A percentile compares a stretch with the other conserved stretches of the same genome.
These are phyloP conservation scores for Aplocera efformata DNA, from an alignment of 2,888 invertebrate genomes.

Conservation along the genomic window DNA sequence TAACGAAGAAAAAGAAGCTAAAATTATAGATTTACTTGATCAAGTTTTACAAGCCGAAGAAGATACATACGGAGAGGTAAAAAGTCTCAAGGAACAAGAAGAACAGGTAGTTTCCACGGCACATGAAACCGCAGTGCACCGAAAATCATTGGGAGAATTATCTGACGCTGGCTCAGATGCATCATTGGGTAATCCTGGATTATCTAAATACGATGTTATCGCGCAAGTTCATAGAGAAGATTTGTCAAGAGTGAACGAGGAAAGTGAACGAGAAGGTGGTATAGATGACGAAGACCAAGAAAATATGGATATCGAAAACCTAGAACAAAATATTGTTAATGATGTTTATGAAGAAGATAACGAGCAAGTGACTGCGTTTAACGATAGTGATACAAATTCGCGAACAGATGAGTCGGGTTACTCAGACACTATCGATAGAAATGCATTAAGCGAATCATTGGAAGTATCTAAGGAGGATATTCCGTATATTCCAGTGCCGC, in stretches of 20 bases:
- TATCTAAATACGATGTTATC: constrained; percentile 79
- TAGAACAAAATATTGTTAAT: neutral
- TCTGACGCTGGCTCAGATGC: constrained; percentile 71
- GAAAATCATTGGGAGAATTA: constrained; percentile 63
- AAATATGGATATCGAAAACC: too few relatives aligned
- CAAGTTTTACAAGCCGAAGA: constrained; percentile 75
- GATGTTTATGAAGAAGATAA: constrained; percentile 30
- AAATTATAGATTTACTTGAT: constrained; percentile 71
- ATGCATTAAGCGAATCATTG: constrained; percentile 47
- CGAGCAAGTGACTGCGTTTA: constrained; percentile 58
- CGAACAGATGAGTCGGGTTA: constrained; percentile 73
- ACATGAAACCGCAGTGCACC: constrained; percentile 44
- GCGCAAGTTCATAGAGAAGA: constrained; percentile 81
- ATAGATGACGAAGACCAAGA: constrained; percentile 27
- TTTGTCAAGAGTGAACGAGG: constrained; percentile 62
- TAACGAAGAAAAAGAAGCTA: constrained; percentile 70
- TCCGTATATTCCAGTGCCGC: constrained; percentile 61
- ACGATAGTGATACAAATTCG: constrained; percentile 66
- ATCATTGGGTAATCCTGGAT: constrained; percentile 63
- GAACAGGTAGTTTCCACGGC: constrained; percentile 35
- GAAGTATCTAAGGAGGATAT: constrained; percentile 41
- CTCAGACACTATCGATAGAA: constrained; percentile 66
- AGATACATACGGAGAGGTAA: constrained; percentile 60
- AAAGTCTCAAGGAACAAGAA: constrained; percentile 52
- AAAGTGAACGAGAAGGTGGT: constrained; percentile 37